Evolutionary conservation across 1,140 invertebrate species (phyloP).

Genomic region (Brachionus plicatilis): DNA sequence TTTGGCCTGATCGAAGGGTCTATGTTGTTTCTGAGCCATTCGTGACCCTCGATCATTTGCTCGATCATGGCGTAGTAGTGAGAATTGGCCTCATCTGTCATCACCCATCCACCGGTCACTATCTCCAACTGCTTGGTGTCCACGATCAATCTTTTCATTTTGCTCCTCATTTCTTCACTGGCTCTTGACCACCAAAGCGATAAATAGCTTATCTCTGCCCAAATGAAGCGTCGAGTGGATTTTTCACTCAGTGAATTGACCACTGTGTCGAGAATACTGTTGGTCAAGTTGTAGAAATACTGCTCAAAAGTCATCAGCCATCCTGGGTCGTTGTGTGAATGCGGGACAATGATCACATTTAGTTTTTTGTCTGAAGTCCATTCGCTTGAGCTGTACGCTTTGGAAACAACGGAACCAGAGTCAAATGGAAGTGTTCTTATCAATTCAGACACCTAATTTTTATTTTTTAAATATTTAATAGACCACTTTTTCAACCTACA

Average conservation of each 20-base stretch:
- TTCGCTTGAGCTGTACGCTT: background rate
- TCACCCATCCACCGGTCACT: constrained; percentile 94
- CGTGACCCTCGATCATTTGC: constrained; percentile 88
- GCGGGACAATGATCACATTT: constrained; percentile 56
- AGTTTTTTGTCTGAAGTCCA: constrained; percentile 41
- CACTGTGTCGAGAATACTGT: constrained; percentile 82
- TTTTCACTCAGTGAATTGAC: constrained; percentile 73
- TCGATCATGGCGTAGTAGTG: constrained; percentile 88
- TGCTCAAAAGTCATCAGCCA: constrained; percentile 94
- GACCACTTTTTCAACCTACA: background rate
- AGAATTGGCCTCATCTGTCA: constrained; percentile 92
- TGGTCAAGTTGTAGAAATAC: constrained; percentile 80
- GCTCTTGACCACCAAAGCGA: constrained; percentile 83
- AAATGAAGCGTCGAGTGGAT: constrained; percentile 81
- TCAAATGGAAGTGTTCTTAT: constrained; percentile 3
- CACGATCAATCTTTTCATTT: constrained; percentile 71
- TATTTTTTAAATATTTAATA: background rate
- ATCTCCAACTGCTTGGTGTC: constrained; percentile 84
- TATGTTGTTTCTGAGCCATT: constrained; percentile 60
- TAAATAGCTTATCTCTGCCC: constrained; percentile 92
- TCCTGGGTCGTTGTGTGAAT: constrained; percentile 86
- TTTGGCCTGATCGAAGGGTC: background rate
- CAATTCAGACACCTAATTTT: background rate
- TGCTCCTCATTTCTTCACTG: constrained; percentile 62
- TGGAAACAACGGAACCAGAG: constrained; percentile 62